Base-by-base conservation (phyloP, 2,888 invertebrate species). In the Mythimna pallens region DNA sequence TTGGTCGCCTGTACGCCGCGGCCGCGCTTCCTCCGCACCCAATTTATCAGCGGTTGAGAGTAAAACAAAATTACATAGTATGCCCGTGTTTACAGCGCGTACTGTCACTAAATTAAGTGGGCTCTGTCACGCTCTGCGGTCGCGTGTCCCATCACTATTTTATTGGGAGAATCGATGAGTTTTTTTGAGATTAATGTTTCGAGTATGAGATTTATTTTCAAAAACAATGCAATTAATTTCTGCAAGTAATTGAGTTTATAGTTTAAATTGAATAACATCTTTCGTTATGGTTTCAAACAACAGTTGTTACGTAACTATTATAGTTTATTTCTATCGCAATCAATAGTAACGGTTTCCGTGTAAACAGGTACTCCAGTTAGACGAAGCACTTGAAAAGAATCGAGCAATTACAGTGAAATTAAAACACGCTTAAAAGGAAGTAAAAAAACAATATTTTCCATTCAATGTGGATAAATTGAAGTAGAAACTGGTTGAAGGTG, bases 1-100 rank as follows among this genome's bases (percentile, higher is more conserved):
- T 95, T 95, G 95, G 94, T 91, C 92, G 91, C 85, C 89, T 81
- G 87, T 87, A 82, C 83, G 82, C 87, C 87, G 86, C 87, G 87
- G 88, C 86, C 84, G 85, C 82, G 81, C 82, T 89, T 85, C 88
- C 88, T 88, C 90, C 87, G 87, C 89, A 89, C 87, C 87, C 91
- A 92, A 93, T 93, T 92, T 92, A 90, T 92, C 91, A 88, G 89
- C 85, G 89, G 88, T 88, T 74, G 86, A 85, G 88, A 87, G 90
- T 91, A 90, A 91, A 92, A 92, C 87, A 90, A 87, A 90, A 91
- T 90, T 89, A 90, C 90, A 86, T 87, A 84, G 87, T 82, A 82
- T 79, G 81, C 70, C 63, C 67, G 72, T 85, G 82, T 88, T 88
- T 87, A 89, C 86, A 85, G 59, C 78, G 81, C 74, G 73, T 78